These are phyloP conservation scores for Hyalella azteca DNA, from an alignment of 2,888 invertebrate genomes.

Conservation along the genomic window DNA sequence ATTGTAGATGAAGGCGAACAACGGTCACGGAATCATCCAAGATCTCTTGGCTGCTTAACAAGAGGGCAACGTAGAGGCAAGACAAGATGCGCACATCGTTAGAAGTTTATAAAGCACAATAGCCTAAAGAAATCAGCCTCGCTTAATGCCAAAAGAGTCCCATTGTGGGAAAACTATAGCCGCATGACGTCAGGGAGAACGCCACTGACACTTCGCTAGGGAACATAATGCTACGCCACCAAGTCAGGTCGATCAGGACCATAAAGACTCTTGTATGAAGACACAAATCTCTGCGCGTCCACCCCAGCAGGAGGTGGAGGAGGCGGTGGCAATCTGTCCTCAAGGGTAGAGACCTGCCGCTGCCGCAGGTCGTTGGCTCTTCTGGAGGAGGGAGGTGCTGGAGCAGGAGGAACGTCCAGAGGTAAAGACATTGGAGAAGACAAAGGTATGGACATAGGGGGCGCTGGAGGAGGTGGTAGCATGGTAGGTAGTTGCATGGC, in stretches of 20 bases:
- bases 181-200: constrained; percentile 29
- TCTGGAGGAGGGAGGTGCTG: constrained; percentile 60
- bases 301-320: constrained; percentile 57
- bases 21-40: background rate
- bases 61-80: background rate
- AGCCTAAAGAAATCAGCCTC: background rate
- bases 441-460: constrained; percentile 46
- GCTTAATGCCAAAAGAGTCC: background rate
- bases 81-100: background rate
- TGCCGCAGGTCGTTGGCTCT: constrained; percentile 64
- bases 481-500: constrained; percentile 45
- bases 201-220: constrained; percentile 30
- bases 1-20: background rate
- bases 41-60: background rate
- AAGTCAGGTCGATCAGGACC: constrained; percentile 55
- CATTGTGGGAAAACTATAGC: background rate
- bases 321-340: constrained; percentile 52
- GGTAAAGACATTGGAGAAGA: constrained; percentile 51
- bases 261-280: constrained; percentile 53
- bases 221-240: constrained; percentile 51
- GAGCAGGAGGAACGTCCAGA: constrained; percentile 56
- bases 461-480: constrained; percentile 53
- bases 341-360: constrained; percentile 49
- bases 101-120: background rate
- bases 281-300: constrained; percentile 51